Conservation (phyloP, 2,888 invertebrate species). For the Leptinotarsa juncta region DNA sequence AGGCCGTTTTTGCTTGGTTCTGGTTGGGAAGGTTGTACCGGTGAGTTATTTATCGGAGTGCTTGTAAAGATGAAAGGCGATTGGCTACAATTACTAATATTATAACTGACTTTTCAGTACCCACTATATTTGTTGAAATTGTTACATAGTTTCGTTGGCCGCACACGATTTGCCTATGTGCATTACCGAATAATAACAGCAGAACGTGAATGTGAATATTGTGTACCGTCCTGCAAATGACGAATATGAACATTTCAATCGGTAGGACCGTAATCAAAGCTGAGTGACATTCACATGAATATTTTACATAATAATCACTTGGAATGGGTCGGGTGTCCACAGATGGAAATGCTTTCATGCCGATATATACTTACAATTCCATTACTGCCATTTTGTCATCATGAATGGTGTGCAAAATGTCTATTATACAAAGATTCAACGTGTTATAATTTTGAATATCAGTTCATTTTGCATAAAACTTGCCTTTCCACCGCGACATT, state of each 20-base stretch:
- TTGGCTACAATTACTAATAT: too few species aligned
- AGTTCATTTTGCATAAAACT: not conserved
- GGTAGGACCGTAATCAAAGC: not conserved
- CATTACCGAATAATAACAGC: not conserved
- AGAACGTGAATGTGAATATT: not conserved
- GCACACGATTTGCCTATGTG: not conserved
- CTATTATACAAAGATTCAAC: not conserved
- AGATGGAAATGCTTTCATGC: not conserved
- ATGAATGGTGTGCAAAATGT: not conserved
- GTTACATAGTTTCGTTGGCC: too few species aligned
- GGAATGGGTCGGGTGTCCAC: not conserved
- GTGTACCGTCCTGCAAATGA: not conserved
- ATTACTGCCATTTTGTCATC: not conserved
- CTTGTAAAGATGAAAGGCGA: too few species aligned
- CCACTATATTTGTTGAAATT: too few species aligned
- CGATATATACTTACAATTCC: not conserved
- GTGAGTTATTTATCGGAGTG: too few species aligned
- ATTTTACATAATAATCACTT: constrained; percentile 5
- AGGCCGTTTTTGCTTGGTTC: too few species aligned
- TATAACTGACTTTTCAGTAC: too few species aligned
- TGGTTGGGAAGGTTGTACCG: too few species aligned
- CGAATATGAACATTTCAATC: constrained; percentile 1
- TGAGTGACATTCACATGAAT: constrained; percentile 3
- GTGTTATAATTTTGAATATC: not conserved
- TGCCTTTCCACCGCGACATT: too few species aligned